phyloP scores from a whole-genome alignment of 2,113 vertebrate species.

The Amazona vittata region DNA sequence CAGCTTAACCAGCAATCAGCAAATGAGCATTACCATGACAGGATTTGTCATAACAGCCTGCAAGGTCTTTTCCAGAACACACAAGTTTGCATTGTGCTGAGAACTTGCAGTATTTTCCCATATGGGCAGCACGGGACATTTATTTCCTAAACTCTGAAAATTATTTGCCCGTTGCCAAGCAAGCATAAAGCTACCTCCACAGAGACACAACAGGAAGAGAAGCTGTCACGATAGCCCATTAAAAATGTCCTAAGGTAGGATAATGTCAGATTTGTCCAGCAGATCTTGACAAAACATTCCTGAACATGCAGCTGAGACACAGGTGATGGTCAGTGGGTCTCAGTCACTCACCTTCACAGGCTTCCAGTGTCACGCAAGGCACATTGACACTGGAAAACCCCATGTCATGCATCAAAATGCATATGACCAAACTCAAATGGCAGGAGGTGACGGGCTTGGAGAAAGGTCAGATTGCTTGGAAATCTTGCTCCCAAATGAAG shows the following conservation, averaged over 20 bases:
- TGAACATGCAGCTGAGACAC: background rate
- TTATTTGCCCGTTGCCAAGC: background rate
- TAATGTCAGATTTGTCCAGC: background rate
- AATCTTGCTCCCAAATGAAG: background rate
- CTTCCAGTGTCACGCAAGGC: background rate
- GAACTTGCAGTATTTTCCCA: background rate
- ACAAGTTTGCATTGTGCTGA: background rate
- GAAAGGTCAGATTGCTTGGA: background rate
- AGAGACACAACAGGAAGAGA: background rate
- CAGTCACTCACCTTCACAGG: slow-evolving; percentile 6
- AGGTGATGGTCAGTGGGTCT: background rate
- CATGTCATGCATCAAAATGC: background rate
- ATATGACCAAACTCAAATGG: background rate
- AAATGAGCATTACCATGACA: background rate
- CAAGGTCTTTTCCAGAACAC: background rate
- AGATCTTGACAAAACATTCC: slow-evolving; percentile 8
- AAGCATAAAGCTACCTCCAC: background rate
- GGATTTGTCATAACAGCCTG: background rate
- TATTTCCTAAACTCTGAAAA: background rate
- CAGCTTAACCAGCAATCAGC: background rate
- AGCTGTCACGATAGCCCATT: background rate
- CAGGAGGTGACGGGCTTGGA: background rate
- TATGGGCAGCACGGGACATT: background rate
- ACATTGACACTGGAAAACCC: slow-evolving; percentile 9
- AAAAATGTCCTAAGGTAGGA: background rate